Conservation (phyloP, 2,113 vertebrate species). For the Chitala chitala region DNA sequence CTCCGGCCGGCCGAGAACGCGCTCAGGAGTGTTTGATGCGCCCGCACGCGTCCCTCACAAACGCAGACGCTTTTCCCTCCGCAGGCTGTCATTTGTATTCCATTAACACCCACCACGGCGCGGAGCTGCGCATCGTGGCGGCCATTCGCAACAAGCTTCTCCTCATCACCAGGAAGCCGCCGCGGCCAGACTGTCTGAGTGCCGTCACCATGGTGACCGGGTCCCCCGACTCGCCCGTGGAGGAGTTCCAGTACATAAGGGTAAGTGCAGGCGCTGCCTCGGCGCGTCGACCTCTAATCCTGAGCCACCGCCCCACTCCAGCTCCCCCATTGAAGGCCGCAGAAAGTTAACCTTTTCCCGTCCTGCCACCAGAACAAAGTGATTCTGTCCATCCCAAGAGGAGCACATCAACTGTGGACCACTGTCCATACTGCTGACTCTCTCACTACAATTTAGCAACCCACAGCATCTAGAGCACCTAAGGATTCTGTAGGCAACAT, state of each 20-base stretch:
- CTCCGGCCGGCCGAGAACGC: background rate
- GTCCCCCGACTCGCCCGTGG: conserved; percentile 75
- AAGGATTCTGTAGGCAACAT: background rate
- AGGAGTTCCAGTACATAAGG: conserved; percentile 94
- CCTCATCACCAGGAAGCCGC: conserved; percentile 84
- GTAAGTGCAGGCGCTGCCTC: background rate
- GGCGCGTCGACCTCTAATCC: background rate
- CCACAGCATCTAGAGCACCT: background rate
- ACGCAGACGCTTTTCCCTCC: conserved; percentile 33
- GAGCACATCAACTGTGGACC: too few relatives aligned
- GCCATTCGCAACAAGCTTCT: conserved; percentile 96
- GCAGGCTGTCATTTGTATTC: conserved; percentile 95
- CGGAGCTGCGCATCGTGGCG: conserved; percentile 80
- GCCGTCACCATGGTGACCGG: conserved; percentile 42
- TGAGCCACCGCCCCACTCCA: background rate
- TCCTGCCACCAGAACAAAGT: too few relatives aligned
- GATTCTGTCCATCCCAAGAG: too few relatives aligned
- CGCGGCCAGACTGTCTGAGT: conserved; percentile 47
- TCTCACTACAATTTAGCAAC: background rate
- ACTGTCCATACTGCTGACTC: too few relatives aligned
- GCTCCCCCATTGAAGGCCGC: background rate
- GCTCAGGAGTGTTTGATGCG: background rate
- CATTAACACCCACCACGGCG: conserved; percentile 92
- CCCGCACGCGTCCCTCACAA: background rate
- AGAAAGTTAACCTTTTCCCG: background rate